Conservation (phyloP, 1,140 invertebrate species). For the Arctopsyche grandis region DNA sequence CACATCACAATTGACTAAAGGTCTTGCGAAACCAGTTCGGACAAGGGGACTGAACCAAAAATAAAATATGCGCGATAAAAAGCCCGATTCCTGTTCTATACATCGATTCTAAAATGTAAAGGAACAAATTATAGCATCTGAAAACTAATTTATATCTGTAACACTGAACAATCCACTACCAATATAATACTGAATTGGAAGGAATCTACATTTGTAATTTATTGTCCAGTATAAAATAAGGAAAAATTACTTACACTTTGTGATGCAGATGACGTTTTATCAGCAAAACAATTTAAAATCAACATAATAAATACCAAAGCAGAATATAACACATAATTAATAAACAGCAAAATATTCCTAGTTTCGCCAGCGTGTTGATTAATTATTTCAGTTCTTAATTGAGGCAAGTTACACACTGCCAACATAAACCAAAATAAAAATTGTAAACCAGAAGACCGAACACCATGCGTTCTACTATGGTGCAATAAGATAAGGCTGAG, state of each 20-base stretch:
- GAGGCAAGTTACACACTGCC: slow-evolving; percentile 74
- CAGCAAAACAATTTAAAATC: slow-evolving; percentile 85
- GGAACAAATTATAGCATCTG: neutral
- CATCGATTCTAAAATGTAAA: slow-evolving; percentile 77
- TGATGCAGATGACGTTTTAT: slow-evolving; percentile 78
- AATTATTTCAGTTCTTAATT: slow-evolving; percentile 76
- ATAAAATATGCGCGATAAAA: slow-evolving; percentile 88
- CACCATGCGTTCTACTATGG: slow-evolving; percentile 75
- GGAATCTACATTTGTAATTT: no score
- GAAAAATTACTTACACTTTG: slow-evolving; percentile 54
- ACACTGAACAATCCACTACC: no score
- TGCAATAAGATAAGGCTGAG: slow-evolving; percentile 77
- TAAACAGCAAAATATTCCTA: slow-evolving; percentile 65
- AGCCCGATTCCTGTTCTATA: slow-evolving; percentile 87
- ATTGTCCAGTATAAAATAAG: no score
- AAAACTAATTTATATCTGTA: neutral
- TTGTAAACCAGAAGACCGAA: slow-evolving; percentile 85
- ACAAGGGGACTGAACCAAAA: slow-evolving; percentile 91
- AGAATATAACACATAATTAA: slow-evolving; percentile 86
- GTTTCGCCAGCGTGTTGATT: neutral
- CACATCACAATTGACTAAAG: slow-evolving; percentile 83
- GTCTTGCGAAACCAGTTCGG: slow-evolving; percentile 83
- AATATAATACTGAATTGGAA: no score
- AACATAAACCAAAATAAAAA: slow-evolving; percentile 90
- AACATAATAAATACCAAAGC: slow-evolving; percentile 77